These are phyloP conservation scores for Malurus leucopterus DNA, from an alignment of 2,797 vertebrate species.

Conservation along the genomic window DNA sequence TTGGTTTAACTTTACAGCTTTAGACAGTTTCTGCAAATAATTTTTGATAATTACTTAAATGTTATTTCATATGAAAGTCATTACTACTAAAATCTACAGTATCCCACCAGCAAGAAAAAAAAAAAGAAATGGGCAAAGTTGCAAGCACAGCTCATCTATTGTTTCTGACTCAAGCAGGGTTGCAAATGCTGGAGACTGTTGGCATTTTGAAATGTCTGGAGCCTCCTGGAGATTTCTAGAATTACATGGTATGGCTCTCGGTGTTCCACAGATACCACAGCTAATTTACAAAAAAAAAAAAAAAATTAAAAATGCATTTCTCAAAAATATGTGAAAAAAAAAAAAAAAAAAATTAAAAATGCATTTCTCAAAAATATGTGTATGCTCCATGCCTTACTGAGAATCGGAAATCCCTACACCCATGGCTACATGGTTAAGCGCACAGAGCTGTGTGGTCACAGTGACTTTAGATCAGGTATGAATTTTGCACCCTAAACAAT, in stretches of 20 bases:
- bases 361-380: background rate
- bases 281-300: background rate
- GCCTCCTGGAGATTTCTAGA: conserved; percentile 13
- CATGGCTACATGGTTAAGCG: background rate
- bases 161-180: background rate
- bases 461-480: background rate
- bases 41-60: conserved; percentile 59
- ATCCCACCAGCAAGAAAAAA: background rate
- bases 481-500: background rate
- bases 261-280: background rate
- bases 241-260: background rate
- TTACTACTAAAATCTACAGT: conserved; percentile 47
- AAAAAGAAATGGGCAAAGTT: background rate
- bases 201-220: conserved; percentile 9
- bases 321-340: background rate
- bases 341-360: background rate
- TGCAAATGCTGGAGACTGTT: background rate
- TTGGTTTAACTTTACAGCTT: conserved; percentile 43
- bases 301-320: background rate
- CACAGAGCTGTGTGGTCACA: fast-evolving
- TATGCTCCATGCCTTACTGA: background rate
- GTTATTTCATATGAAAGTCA: conserved; percentile 56
- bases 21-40: conserved; percentile 47
- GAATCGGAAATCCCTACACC: background rate
- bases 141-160: conserved; percentile 14